Percentiles rank a stretch among this genome's conserved stretches.
phyloP scores from a whole-genome alignment of 2,888 invertebrate genomes.

The Priocnemis perturbator region DNA sequence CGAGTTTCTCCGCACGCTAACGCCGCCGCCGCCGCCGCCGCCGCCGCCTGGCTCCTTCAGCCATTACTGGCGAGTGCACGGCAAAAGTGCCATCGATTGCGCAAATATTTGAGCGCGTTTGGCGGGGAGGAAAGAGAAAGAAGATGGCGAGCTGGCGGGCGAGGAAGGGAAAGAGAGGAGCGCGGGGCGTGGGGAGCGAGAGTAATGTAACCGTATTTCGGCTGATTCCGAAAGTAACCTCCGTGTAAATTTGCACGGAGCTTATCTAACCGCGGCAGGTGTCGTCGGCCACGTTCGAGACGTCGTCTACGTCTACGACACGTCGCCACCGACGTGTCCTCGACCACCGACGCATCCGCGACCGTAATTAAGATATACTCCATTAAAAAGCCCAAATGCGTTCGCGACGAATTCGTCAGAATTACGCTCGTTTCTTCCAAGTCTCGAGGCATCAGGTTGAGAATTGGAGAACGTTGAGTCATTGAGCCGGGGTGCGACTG shows the following conservation, averaged over 20 bases:
- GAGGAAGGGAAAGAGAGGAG: constrained; percentile 2
- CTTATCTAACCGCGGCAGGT: constrained; percentile 54
- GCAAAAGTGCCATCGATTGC: constrained; percentile 55
- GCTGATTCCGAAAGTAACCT: constrained; percentile 48
- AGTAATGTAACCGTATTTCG: constrained; percentile 51
- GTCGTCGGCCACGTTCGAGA: constrained; percentile 22
- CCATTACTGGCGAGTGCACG: constrained; percentile 30
- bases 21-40: constrained; percentile 6
- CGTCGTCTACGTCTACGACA: too few relatives aligned
- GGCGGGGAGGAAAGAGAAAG: constrained; percentile 11
- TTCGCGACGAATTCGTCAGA: too few relatives aligned
- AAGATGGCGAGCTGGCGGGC: constrained; percentile 1
- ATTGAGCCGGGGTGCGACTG: too few relatives aligned
- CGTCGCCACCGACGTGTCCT: too few relatives aligned
- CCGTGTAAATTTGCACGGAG: constrained; percentile 56
- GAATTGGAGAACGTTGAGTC: too few relatives aligned
- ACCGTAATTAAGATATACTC: too few relatives aligned
- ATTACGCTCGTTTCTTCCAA: too few relatives aligned
- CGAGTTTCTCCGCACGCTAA: not conserved
- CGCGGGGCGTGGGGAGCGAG: constrained; percentile 6
- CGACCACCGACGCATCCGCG: too few relatives aligned
- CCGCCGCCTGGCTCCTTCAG: constrained; percentile 21
- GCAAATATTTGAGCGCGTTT: constrained; percentile 60
- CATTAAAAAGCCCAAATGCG: too few relatives aligned
- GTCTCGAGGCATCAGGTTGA: too few relatives aligned